Conservation (phyloP, 2,797 vertebrate genomes). For the Gymnodraco acuticeps region DNA sequence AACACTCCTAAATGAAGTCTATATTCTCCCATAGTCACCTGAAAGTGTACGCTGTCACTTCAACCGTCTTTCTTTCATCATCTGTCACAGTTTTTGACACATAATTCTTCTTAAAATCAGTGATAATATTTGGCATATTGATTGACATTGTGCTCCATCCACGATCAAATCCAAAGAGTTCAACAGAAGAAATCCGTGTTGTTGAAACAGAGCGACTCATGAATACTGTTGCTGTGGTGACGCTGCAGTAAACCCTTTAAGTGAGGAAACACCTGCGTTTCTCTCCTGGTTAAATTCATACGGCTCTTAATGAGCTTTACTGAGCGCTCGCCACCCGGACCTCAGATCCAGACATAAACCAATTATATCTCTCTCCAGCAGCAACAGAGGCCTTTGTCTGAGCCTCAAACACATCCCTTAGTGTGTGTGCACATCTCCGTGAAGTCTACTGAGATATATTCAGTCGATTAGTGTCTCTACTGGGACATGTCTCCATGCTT, state of each 20-base stretch:
- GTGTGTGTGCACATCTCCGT: not conserved
- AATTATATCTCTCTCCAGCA: slow-evolving; percentile 66
- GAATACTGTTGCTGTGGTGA: slow-evolving; percentile 71
- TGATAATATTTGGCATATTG: not conserved
- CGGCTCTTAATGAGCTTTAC: slow-evolving; percentile 83
- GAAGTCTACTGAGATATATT: too few relatives aligned
- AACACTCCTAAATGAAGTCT: not conserved
- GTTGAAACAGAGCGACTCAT: slow-evolving; percentile 31
- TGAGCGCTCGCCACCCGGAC: slow-evolving; percentile 65
- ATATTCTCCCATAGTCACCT: not conserved
- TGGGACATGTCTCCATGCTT: too few relatives aligned
- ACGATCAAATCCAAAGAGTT: not conserved
- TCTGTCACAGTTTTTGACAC: not conserved
- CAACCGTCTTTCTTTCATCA: not conserved
- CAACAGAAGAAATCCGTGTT: too few relatives aligned
- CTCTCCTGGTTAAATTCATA: slow-evolving; percentile 76
- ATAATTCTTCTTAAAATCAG: not conserved
- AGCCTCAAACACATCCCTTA: slow-evolving; percentile 34
- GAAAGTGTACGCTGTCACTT: not conserved
- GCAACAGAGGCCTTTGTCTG: slow-evolving; percentile 52
- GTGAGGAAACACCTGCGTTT: slow-evolving; percentile 77
- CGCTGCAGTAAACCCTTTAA: slow-evolving; percentile 77
- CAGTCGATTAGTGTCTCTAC: too few relatives aligned
- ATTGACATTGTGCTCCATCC: not conserved
- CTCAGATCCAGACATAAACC: slow-evolving; percentile 72